Evolutionary conservation across 1,140 invertebrate species (phyloP).

Genomic region (Reticulitermes speratus): DNA sequence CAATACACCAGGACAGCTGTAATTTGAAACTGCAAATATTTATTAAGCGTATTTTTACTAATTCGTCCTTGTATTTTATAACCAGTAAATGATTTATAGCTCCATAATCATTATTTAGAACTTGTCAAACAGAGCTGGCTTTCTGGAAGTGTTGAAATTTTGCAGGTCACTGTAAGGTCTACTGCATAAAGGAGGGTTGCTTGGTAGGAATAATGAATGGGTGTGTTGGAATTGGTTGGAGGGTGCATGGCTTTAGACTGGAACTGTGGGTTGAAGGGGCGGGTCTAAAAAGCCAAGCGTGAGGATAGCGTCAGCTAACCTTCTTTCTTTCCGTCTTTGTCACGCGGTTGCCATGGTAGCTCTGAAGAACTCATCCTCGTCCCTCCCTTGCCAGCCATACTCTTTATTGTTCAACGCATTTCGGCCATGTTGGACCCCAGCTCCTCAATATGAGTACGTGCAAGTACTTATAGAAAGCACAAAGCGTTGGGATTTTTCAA

Average conservation of each 20-base stretch:
- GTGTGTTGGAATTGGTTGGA: background rate
- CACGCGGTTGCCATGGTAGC: background rate
- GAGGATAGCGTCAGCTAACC: background rate
- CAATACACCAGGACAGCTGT: no score
- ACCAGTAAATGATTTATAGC: no score
- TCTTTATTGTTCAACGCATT: slow-evolving; percentile 13
- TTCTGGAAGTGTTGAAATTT: background rate
- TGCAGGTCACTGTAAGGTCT: background rate
- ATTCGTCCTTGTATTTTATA: no score
- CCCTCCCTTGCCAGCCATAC: background rate
- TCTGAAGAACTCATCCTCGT: background rate
- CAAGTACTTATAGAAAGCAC: background rate
- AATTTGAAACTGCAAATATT: no score
- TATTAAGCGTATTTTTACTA: no score
- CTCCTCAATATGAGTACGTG: background rate
- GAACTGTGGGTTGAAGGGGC: background rate
- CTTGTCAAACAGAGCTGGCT: no score
- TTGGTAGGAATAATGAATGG: background rate
- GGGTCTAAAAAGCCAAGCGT: background rate
- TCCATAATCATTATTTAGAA: no score
- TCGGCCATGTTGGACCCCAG: background rate
- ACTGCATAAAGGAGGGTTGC: background rate
- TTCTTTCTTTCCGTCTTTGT: background rate
- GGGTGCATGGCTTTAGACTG: background rate
- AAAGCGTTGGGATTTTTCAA: background rate